Percentiles rank a stretch among this genome's conserved stretches.
Evolutionary conservation across 2,797 vertebrate genomes (phyloP).

Genomic region (Myotis planiceps): DNA sequence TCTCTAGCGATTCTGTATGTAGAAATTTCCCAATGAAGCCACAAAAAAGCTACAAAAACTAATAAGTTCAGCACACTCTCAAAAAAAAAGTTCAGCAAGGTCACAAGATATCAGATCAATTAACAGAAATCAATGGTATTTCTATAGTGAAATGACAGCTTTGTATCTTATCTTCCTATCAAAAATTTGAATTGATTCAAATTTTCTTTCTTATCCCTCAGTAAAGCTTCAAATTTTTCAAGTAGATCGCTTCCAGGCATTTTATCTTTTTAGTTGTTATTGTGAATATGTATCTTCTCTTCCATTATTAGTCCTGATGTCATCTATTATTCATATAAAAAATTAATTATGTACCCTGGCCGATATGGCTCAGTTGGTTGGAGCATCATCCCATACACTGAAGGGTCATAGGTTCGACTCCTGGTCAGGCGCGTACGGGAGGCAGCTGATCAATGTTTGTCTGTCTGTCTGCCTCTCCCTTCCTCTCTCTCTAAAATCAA

Average conservation of each 20-base stretch:
- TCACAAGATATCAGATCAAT: neutral
- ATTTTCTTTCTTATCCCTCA: conserved; percentile 25
- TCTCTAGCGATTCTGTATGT: neutral
- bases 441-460: neutral
- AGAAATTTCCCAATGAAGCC: neutral
- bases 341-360: neutral
- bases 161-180: neutral
- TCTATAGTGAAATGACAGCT: neutral
- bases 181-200: neutral
- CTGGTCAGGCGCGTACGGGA: neutral
- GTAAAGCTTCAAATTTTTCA: neutral
- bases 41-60: neutral
- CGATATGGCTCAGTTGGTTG: neutral
- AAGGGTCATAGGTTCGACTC: neutral
- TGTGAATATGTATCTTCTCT: neutral
- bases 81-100: neutral
- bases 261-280: conserved; percentile 22
- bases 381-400: neutral
- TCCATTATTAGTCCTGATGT: neutral
- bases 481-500: neutral
- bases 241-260: neutral
- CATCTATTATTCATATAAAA: neutral
- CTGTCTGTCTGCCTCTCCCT: neutral
- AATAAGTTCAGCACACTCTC: neutral
- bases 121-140: neutral